A percentile compares a stretch with the other conserved stretches of the same genome.
Conservation (phyloP, 2,888 invertebrate species). For the Eilema caniola region DNA sequence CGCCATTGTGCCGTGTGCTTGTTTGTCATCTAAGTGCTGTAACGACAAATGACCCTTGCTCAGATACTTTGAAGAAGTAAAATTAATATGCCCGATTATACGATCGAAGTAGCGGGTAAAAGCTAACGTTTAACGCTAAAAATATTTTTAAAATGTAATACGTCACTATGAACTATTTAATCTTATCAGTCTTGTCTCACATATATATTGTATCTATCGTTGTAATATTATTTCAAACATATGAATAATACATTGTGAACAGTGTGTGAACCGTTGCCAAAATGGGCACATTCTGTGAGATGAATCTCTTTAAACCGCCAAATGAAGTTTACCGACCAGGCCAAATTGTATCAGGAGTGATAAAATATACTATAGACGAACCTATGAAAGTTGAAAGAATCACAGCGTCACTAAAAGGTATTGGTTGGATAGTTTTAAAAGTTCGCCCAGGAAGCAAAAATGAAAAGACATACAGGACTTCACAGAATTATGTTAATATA, state of each 20-base stretch:
- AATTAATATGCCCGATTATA: too few relatives aligned
- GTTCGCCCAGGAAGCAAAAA: background rate
- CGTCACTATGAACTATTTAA: background rate
- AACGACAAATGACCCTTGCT: too few relatives aligned
- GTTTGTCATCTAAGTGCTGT: too few relatives aligned
- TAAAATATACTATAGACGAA: slow-evolving; percentile 59
- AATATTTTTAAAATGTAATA: too few relatives aligned
- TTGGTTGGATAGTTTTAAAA: slow-evolving; percentile 8
- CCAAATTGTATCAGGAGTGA: slow-evolving; percentile 52
- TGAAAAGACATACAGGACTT: background rate
- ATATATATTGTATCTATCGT: background rate
- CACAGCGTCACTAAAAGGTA: slow-evolving; percentile 17
- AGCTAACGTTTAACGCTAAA: too few relatives aligned
- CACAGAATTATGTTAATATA: slow-evolving; percentile 12
- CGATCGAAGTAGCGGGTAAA: too few relatives aligned
- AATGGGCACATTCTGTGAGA: slow-evolving; percentile 63
- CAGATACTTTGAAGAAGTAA: too few relatives aligned
- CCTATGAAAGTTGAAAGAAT: slow-evolving; percentile 54
- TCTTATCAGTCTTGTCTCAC: background rate
- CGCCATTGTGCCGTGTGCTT: too few relatives aligned
- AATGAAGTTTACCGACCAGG: slow-evolving; percentile 55
- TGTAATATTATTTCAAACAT: background rate
- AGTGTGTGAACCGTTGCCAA: background rate
- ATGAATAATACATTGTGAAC: background rate
- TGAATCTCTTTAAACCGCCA: slow-evolving; percentile 52